Conservation (phyloP, 2,113 vertebrate species). For the human region DNA sequence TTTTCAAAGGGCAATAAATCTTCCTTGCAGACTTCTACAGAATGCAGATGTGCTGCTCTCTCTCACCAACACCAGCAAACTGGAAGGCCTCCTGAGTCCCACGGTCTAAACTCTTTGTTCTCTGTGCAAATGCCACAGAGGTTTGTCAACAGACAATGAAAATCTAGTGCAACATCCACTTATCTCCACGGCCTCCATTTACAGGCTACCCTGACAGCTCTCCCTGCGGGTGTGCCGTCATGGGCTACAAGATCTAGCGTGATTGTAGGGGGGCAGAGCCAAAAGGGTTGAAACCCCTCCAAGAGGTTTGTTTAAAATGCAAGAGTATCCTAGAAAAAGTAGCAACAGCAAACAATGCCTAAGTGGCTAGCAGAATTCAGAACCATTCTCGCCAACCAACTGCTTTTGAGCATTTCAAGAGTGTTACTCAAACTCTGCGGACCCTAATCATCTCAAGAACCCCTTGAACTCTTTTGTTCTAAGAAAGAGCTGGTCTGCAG, state of each 20-base stretch:
- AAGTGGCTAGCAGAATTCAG: not conserved
- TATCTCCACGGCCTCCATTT: rapidly evolving
- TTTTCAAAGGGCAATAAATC: not conserved
- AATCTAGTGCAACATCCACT: not conserved
- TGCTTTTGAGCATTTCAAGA: not conserved
- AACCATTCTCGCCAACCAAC: rapidly evolving
- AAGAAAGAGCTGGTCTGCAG: not conserved
- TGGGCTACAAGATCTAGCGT: not conserved
- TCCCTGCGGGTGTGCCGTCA: not conserved
- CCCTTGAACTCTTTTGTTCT: not conserved
- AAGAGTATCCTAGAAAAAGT: rapidly evolving
- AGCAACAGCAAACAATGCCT: not conserved
- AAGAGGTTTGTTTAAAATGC: not conserved
- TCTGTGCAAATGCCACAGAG: not conserved
- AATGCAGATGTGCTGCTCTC: rapidly evolving
- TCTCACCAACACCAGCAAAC: not conserved
- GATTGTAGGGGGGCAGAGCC: not conserved
- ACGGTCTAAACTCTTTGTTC: not conserved
- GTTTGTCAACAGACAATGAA: not conserved
- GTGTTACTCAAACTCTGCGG: not conserved
- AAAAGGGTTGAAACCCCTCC: not conserved
- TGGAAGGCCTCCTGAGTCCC: not conserved
- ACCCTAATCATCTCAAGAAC: not conserved
- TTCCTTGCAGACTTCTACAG: not conserved
- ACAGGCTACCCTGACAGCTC: rapidly evolving